Evolutionary conservation across 1,140 invertebrate genomes (phyloP), one percentile per base, ranked within the genome.

Genomic region (Brachionus rotundiformis): DNA sequence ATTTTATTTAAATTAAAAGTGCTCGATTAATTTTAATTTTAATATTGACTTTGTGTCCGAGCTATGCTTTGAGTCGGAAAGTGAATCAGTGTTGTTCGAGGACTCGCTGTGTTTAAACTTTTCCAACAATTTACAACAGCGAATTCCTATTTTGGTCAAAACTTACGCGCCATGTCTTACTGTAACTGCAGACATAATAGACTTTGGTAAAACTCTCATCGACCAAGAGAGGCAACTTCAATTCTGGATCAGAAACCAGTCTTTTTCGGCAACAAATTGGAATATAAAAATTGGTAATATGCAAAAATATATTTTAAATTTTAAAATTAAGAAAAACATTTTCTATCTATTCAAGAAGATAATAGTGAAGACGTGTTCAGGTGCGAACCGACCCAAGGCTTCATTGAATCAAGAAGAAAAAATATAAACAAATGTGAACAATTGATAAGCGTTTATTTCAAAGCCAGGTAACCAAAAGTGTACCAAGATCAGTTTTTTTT

Each of bases 201-300:
- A 73, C 44, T 73, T 73, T 73, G 68, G 25, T 13, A 73, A 29
- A 73, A 44, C 23, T 27, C 19, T 73, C 3, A 16, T 73, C 3
- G 39, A n/a, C 7, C 76, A 79, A 25, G 23, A 79, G 25, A 79
- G 76, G 59, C 59, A 63, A 0, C 6, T 3, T 23, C 44, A 79
- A 36, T 79, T 79, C 23, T 59, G 23, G 7, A 79, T 79, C 0
- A 7, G 59, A 79, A 79, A 79, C 59, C 25, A 36, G 29, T 79
- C 76, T 5, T 79, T 63, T 59, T 79, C 76, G 8, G 19, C 76
- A 4, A 13, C 59, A n/a, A 25, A 59, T n/a, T 79, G 76, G 76
- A 59, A 33, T 10, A 63, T 63, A 23, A 13, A 13, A 11, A 79
- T 79, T n/a, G 27, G 76, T 79, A 59, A 31, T 19, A 33, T 77